Base-by-base conservation (phyloP, 2,113 vertebrate genomes). In the Paratilapia polleni region DNA sequence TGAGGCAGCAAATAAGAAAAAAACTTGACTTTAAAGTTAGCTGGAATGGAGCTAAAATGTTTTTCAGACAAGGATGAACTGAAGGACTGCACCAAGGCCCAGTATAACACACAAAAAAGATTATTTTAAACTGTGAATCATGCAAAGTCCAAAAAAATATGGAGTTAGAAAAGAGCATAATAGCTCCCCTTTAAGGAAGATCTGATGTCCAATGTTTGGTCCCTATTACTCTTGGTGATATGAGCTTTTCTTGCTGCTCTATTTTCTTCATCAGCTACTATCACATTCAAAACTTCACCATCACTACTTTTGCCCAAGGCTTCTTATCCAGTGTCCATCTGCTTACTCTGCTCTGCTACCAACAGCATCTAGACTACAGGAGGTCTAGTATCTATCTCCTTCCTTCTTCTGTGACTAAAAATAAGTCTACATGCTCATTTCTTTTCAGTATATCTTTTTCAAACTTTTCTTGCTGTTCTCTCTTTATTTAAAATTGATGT, bases 1-100 rank as follows among this genome's bases (percentile, higher is more conserved):
- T 31, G 20, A 14, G 11, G n/a, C 20, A 0, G 36, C 0, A 34
- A 38, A 0, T 22, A 22, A 41, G 36, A 22, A 10, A 22, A 9
- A 9, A 17, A 10, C n/a, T n/a, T n/a, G n/a, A 19, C 1, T 11
- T 20, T 38, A 63, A 63, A n/a, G 34, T 38, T 62, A 36, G 61
- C 11, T n/a, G 61, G 11, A 22, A 13, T 12, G 61, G 34, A n/a
- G 20, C 34, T 38, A 19, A 63, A 63, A 38, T 8, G 61, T 36
- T 1, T 36, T 63, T 63, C 61, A 13, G 5, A 52, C 19, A 8
- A 20, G 8, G 49, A 20, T n/a, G 60, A 63, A n/a, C 19, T 10
- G 20, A 63, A 34, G 36, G 61, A 17, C 6, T 13, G n/a, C 34
- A 63, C 19, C 34, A 38, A 2, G 1, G 19, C 36, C 36, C 34